These are phyloP conservation scores for pig (Sus scrofa) DNA, from an alignment of 2,113 vertebrate genomes.

Conservation along the genomic window T2T-Sscrofa CM000816.6:11939501-11940000, in stretches of 20 bases:
- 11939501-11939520: not conserved
- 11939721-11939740: not conserved
- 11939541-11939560: not conserved
- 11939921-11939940: not conserved
- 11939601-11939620: not conserved
- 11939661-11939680: not conserved
- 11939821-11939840: not conserved
- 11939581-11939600: not conserved
- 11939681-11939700: not conserved
- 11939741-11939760: not conserved
- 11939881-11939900: not conserved
- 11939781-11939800: not conserved
- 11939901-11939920: not conserved
- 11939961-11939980: not conserved
- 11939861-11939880: not conserved
- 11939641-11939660: not conserved
- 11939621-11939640: not conserved
- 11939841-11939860: not conserved
- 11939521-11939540: not conserved
- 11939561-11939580: not conserved
- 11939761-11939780: not conserved
- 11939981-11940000: not conserved
- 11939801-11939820: not conserved
- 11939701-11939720: not conserved
- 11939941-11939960: not conserved